Conservation (phyloP, 2,113 vertebrate species). For the Mirza zaza region DNA sequence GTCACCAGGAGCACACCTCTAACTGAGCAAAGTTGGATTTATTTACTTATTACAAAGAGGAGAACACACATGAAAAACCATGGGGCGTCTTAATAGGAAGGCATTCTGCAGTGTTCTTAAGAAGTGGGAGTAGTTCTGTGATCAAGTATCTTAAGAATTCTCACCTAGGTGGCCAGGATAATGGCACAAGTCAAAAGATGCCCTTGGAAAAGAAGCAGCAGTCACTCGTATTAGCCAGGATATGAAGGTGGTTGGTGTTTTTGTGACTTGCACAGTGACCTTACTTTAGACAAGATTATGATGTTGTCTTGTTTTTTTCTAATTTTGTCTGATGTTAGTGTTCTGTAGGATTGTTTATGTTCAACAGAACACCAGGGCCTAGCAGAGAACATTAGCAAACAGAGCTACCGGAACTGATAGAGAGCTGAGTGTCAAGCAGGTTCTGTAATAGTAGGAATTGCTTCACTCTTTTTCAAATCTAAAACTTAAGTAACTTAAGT, state of each 20-base stretch:
- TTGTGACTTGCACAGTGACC: background rate
- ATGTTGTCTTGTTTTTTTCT: background rate
- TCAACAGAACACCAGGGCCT: background rate
- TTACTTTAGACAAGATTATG: background rate
- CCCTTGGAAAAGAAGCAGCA: background rate
- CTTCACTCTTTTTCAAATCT: background rate
- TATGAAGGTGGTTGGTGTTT: background rate
- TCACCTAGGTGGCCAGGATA: background rate
- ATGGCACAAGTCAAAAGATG: background rate
- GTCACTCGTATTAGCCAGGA: background rate
- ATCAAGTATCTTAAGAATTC: background rate
- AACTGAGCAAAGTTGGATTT: background rate
- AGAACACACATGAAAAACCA: background rate
- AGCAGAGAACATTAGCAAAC: background rate
- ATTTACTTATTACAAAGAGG: background rate
- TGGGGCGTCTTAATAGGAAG: background rate
- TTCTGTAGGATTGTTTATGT: background rate
- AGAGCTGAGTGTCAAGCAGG: background rate
- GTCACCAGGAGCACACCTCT: background rate
- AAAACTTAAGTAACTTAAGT: too few relatives aligned
- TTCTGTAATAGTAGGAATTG: background rate
- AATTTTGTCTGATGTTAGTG: background rate
- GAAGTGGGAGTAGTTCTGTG: fast-evolving
- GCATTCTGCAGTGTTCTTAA: background rate
- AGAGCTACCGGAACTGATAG: background rate